A percentile compares a stretch with the other conserved stretches of the same genome.
Evolutionary conservation across 2,888 invertebrate genomes (phyloP).

Genomic region (Drosophila silvestris): DNA sequence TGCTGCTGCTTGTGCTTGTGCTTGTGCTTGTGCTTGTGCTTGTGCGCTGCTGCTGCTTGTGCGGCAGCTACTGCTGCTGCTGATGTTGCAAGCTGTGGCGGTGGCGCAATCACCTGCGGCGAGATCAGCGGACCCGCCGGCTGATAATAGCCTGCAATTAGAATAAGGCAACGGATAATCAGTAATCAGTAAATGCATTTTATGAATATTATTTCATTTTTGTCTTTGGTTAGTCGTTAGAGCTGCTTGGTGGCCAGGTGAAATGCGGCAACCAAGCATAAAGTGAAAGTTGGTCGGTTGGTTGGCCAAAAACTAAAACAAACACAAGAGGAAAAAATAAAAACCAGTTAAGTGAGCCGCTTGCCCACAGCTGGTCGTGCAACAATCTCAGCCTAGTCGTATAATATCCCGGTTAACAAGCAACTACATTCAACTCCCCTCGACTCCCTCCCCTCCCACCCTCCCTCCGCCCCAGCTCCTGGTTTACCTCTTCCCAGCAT

Average conservation of each 20-base stretch:
- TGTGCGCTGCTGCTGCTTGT: conserved; percentile 64
- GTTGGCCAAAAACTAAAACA: conserved; percentile 54
- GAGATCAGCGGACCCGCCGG: conserved; percentile 96
- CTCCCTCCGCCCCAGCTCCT: not conserved
- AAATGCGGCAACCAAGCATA: conserved; percentile 71
- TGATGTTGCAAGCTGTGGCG: conserved; percentile 67
- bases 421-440: not conserved
- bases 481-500: conserved; percentile 87
- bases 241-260: conserved; percentile 38
- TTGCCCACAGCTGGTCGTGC: conserved; percentile 69
- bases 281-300: conserved; percentile 71
- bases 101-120: conserved; percentile 86
- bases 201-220: not conserved
- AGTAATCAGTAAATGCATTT: conserved; percentile 9
- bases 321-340: conserved; percentile 12
- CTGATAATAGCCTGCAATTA: conserved; percentile 92
- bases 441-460: not conserved
- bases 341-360: conserved; percentile 70
- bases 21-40: conserved; percentile 52
- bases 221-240: not conserved
- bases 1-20: conserved; percentile 50
- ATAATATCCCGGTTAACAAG: conserved; percentile 22
- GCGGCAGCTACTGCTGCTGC: conserved; percentile 48
- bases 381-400: conserved; percentile 51
- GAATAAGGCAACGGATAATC: conserved; percentile 2